Evolutionary conservation across 2,113 vertebrate genomes (phyloP).

Genomic region (Ictalurus punctatus): DNA sequence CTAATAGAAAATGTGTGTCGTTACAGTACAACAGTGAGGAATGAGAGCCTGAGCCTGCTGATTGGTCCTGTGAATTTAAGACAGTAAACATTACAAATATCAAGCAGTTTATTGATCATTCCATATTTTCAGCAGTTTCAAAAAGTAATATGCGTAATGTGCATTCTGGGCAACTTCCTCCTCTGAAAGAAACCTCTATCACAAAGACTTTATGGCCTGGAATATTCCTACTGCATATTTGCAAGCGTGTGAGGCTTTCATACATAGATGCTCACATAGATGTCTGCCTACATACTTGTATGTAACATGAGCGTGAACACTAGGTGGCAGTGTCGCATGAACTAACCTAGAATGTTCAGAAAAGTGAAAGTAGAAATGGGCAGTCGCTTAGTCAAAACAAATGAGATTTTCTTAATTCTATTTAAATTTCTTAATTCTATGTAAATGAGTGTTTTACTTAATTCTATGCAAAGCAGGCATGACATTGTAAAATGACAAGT

Average conservation of each 20-base stretch:
- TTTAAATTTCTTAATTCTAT: neutral
- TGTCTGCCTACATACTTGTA: neutral
- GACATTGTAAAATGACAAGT: neutral
- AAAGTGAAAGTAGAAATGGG: neutral
- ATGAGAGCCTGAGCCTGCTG: neutral
- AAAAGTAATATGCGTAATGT: neutral
- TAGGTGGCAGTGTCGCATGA: neutral
- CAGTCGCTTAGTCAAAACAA: neutral
- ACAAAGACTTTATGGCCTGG: neutral
- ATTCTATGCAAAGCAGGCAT: neutral
- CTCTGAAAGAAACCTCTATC: neutral
- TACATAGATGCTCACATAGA: neutral
- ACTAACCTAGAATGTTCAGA: neutral
- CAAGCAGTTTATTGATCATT: neutral
- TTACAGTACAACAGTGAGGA: neutral
- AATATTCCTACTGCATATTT: neutral
- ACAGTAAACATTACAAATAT: neutral
- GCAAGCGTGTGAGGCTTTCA: neutral
- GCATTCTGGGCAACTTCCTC: neutral
- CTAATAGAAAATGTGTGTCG: neutral
- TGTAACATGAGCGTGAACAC: neutral
- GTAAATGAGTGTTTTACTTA: neutral
- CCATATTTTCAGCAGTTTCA: neutral
- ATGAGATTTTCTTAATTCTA: slow-evolving; percentile 3
- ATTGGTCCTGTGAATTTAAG: neutral